phyloP scores from a whole-genome alignment of 2,797 vertebrate species.

The Sebastes steindachneri region DNA sequence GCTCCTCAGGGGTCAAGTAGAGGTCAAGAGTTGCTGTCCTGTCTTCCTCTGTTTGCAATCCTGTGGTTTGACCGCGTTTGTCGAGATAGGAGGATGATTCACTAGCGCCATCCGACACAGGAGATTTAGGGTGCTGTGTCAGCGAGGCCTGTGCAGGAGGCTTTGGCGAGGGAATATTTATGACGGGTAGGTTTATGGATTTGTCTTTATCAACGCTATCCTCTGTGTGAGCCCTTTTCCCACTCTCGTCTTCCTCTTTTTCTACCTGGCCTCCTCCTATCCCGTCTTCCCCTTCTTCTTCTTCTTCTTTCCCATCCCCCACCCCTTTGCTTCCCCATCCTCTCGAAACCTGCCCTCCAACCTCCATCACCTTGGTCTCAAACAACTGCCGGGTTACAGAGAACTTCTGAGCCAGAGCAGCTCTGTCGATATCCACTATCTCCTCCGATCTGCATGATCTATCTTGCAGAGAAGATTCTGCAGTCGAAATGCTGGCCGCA shows the following conservation, averaged over 20 bases:
- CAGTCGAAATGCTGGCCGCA: conserved; percentile 65
- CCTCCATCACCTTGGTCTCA: conserved; percentile 85
- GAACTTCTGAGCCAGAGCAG: conserved; percentile 91
- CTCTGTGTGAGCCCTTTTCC: conserved; percentile 8
- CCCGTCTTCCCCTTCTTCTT: conserved; percentile 34
- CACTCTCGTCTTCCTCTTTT: conserved; percentile 39
- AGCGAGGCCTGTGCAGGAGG: background rate
- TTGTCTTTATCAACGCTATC: conserved; percentile 42
- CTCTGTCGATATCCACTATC: conserved; percentile 85
- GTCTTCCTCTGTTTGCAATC: background rate
- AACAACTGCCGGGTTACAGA: conserved; percentile 90
- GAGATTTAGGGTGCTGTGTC: conserved; percentile 28
- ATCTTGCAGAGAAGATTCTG: conserved; percentile 70
- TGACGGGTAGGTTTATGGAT: conserved; percentile 39
- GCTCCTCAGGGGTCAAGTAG: conserved; percentile 56
- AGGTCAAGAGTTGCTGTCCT: background rate
- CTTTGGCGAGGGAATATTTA: conserved; percentile 40
- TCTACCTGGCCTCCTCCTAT: conserved; percentile 22
- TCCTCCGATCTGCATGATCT: conserved; percentile 82
- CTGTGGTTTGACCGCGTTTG: conserved; percentile 1
- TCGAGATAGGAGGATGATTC: conserved; percentile 8
- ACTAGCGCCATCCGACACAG: background rate
- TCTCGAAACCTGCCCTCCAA: conserved; percentile 39
- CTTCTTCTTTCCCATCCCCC: conserved; percentile 25
- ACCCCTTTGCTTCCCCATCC: conserved; percentile 35